Base-by-base conservation (phyloP, 2,797 vertebrate species). In the Melanotaenia boesemani region DNA sequence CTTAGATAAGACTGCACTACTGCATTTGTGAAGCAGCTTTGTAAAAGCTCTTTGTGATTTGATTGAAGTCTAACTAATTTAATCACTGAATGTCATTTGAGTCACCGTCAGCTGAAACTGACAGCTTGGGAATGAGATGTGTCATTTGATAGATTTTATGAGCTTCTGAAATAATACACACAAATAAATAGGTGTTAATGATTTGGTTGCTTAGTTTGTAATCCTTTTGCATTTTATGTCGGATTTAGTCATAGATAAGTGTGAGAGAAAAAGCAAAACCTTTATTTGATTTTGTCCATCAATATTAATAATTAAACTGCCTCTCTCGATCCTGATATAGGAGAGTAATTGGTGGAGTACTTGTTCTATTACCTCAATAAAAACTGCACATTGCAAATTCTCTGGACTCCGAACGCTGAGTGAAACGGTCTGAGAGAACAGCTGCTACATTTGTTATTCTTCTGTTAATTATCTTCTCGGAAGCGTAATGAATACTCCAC, bases 381-480 rank as follows among this genome's bases (percentile, higher is more conserved):
- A 48, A 20, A 48, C 7, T 48, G 46, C 46, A n/a, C 20, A n/a
- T 48, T 48, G 7, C 46, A 48, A 10, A 48, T 48, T 48, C 62
- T 44, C 37, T 24, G n/a, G 12, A 15, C 36, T 55, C 39, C n/a
- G 30, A 50, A 44, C 20, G 24, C 46, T 13, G 9, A 34, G 22
- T 0, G 3, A 54, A 63, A 64, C 59, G 55, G 59, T 13, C 37
- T n/a, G 46, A 50, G 41, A 70, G 67, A 15, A 79, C 8, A 59
- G 34, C 22, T 13, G 36, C 18, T 77, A n/a, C 22, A 44, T 76
- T 72, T 73, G 69, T 79, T 63, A 65, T 64, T 48, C 10, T 32
- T 13, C 44, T 80, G 73, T 84, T 82, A 74, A 74, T 78, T 74
- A 80, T 79, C 63, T 67, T 48, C 66, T 36, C 0, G 1, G 46